Base-by-base conservation (phyloP, 2,888 invertebrate species). In the Helleia helle region DNA sequence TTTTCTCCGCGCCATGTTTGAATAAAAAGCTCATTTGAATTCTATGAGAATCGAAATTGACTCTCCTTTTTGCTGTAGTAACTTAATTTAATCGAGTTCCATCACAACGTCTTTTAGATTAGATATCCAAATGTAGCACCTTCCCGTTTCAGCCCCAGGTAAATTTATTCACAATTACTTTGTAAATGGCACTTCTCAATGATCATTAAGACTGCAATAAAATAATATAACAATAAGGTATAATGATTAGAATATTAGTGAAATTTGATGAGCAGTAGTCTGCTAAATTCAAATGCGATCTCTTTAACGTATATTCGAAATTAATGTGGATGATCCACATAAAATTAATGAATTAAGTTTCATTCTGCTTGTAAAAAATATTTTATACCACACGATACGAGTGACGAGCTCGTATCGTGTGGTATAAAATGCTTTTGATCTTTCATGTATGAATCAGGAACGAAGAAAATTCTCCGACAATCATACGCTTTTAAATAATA, bases 21-120 rank as follows among this genome's bases (percentile, higher is more conserved):
- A 79, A 81, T 81, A 81, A 81, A 81, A 80, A 72, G 69, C 75
- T 81, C 81, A 79, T 83, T 81, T 81, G 75, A 76, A 83, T 81
- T 77, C 81, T 73, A 80, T 73, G 79, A 70, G 80, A 75, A 81
- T 83, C 74, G 79, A 65, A 80, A 79, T 77, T 71, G 77, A 46
- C 72, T 73, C 75, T 71, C 72, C 69, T 75, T 79, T 74, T 72
- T 71, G 69, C 72, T 65, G 74, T 75, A 74, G 71, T 79, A 80
- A 79, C 80, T 81, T 81, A 80, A 80, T 80, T 80, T 80, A 79
- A 83, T 80, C 75, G 80, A 68, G 70, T 71, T 65, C 65, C 68
- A 70, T 81, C 73, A 71, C 65, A 68, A 67, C 65, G 69, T 67
- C 69, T 62, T 71, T 72, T 70, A 65, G 68, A 74, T 76, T 73